Evolutionary conservation across 2,888 invertebrate genomes (phyloP).

Genomic region (Cantharis rustica): DNA sequence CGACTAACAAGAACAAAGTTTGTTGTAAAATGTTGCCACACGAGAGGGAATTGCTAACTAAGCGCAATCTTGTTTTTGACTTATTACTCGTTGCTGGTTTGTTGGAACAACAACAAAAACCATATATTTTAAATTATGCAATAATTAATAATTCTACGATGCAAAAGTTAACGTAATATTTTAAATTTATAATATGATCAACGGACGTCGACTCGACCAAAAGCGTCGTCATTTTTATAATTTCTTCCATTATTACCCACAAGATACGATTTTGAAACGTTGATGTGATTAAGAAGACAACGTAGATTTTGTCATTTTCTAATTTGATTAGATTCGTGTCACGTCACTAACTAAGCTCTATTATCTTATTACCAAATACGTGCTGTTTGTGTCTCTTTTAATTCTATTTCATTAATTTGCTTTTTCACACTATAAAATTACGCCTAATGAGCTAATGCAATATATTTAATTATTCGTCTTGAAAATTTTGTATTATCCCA

Average conservation of each 20-base stretch:
- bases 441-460: background rate
- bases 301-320: slow-evolving; percentile 2
- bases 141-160: background rate
- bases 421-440: slow-evolving; percentile 1
- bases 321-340: slow-evolving; percentile 4
- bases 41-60: slow-evolving; percentile 30
- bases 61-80: slow-evolving; percentile 30
- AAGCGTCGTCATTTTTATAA: background rate
- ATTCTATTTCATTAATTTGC: slow-evolving; percentile 4
- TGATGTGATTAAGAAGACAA: background rate
- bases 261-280: background rate
- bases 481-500: background rate
- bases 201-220: background rate
- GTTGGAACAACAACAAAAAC: background rate
- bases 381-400: slow-evolving; percentile 2
- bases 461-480: background rate
- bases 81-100: slow-evolving; percentile 18
- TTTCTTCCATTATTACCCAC: background rate
- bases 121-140: background rate
- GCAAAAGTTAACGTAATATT: background rate
- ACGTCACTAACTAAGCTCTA: slow-evolving; percentile 3
- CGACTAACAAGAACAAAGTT: slow-evolving; percentile 29
- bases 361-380: slow-evolving; percentile 5
- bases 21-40: slow-evolving; percentile 25
- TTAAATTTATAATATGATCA: background rate